Conservation (phyloP, 2,888 invertebrate species). For the Drosophila dives region DNA sequence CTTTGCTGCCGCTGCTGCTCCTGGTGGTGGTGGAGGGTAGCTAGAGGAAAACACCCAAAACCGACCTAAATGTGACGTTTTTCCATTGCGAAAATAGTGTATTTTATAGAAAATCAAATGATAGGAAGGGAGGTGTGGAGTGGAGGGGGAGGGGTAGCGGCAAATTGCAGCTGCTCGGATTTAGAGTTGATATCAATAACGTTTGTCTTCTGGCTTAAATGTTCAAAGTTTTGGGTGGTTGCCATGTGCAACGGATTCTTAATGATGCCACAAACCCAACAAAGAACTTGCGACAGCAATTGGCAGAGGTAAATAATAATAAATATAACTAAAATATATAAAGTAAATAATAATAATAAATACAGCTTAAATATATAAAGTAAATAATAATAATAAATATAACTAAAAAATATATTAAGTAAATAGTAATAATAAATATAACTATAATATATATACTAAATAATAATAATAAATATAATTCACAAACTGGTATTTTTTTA, state of each 20-base stretch:
- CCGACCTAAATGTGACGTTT: constrained; percentile 76
- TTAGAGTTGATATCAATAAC: constrained; percentile 51
- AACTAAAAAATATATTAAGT: no score
- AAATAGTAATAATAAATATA: no score
- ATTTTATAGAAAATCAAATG: constrained; percentile 62
- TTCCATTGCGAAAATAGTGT: constrained; percentile 69
- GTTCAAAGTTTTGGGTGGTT: constrained; percentile 32
- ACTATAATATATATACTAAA: no score
- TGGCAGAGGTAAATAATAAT: no score
- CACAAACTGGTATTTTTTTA: no score
- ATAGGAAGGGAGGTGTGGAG: constrained; percentile 19
- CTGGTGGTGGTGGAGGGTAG: constrained; percentile 56
- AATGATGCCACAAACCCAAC: constrained; percentile 35
- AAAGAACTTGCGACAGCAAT: not conserved
- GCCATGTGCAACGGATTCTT: constrained; percentile 12
- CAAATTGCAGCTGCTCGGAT: constrained; percentile 72
- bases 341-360: no score
- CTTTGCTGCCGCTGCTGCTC: constrained; percentile 3
- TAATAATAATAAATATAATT: no score
- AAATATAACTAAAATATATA: no score
- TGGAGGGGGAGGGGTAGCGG: constrained; percentile 2
- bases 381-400: no score
- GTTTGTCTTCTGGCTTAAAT: constrained; percentile 46
- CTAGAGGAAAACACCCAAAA: constrained; percentile 40
- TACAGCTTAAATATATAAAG: no score